Evolutionary conservation across 2,888 invertebrate genomes (phyloP), one percentile per base, ranked within the genome.

Genomic region (Ormyrus rosae): DNA sequence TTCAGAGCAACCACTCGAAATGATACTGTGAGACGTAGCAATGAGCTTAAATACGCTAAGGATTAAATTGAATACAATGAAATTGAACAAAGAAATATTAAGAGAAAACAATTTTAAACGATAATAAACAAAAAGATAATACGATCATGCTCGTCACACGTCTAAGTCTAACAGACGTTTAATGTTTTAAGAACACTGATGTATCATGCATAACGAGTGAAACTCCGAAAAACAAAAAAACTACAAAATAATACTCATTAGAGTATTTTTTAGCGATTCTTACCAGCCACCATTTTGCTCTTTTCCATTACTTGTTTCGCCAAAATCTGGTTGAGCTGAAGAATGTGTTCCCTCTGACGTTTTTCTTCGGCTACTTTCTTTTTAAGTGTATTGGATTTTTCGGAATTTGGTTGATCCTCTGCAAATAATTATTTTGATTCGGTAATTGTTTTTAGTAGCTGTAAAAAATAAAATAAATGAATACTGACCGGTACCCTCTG

Each of bases 201-300:
- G 55, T 70, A 71, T 71, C 82, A 82, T 81, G 81, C 81, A 82
- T 80, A 80, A 82, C 78, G 78, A 78, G 80, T 78, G 78, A 81
- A 81, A 74, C 78, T 81, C 77, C 80, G 82, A 80, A 80, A 82
- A 82, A 82, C 50, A 68, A 78, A 50, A 8, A 70, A 79, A 69
- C 64, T 71, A 78, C 34, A 56, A 67, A 79, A 73, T 51, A 60
- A 56, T 58, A 76, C 51, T 67, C 48, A 11, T 48, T n/a, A 34
- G 13, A 58, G 83, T 71, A 61, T 48, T 34, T 45, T 13, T 73
- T 75, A n/a, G 51, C 19, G 48, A 64, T 70, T 92, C 94, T 93
- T 93, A 98, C 98, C 98, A 91, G 98, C 98, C 86, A 97, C 97
- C 90, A 97, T 96, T 93, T 97, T 97, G 92, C 97, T 97, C 93